These are phyloP conservation scores for Eupithecia subfuscata DNA, from an alignment of 2,888 invertebrate genomes.

Conservation along the genomic window DNA sequence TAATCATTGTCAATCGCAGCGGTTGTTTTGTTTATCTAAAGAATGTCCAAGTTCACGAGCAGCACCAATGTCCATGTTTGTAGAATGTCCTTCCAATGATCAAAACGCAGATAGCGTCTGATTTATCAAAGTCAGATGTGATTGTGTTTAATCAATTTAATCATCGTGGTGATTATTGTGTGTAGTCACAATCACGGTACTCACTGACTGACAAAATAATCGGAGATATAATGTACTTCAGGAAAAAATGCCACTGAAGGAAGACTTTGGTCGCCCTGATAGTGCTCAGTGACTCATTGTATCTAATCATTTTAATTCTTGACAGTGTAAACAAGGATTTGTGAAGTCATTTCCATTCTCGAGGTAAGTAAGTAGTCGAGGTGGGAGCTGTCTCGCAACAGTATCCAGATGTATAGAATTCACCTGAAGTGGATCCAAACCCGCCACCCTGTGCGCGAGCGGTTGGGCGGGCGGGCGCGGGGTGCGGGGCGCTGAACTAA, in stretches of 20 bases:
- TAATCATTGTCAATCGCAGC: too few species aligned
- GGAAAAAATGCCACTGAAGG: background rate
- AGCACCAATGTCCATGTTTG: too few species aligned
- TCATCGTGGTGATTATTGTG: too few species aligned
- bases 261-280: background rate
- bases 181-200: too few species aligned
- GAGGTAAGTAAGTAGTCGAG: background rate
- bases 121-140: background rate
- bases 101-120: too few species aligned
- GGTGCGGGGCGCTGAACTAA: slow-evolving; percentile 13
- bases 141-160: background rate
- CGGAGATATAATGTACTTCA: background rate
- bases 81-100: background rate
- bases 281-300: background rate
- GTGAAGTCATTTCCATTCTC: background rate
- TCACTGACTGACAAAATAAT: too few species aligned
- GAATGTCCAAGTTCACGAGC: too few species aligned
- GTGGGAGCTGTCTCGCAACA: background rate
- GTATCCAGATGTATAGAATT: background rate
- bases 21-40: too few species aligned
- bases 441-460: background rate
- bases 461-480: background rate
- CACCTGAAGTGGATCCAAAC: slow-evolving; percentile 9
- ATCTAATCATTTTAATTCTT: background rate
- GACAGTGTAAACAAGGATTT: background rate